Base-by-base conservation (phyloP, 2,888 invertebrate species). In the Aethes cnicana region DNA sequence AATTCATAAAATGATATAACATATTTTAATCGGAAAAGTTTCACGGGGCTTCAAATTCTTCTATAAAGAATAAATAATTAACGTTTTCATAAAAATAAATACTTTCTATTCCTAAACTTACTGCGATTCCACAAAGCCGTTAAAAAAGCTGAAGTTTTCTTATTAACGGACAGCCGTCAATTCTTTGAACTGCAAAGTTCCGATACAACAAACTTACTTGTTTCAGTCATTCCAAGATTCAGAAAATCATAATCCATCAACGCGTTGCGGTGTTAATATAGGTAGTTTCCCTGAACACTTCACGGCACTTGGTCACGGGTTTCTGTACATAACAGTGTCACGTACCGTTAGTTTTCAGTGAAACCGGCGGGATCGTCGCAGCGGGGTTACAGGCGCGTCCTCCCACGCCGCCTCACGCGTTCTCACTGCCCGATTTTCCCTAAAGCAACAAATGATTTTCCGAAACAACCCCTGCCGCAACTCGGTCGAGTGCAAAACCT, bases 401-500 rank as follows among this genome's bases (percentile, higher is more conserved):
- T 71, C 69, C 63, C 72, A 64, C 48, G 35, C 39, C 48, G 47
- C 42, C 41, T 47, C 47, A 49, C 54, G 52, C 61, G 46, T 46
- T 64, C 67, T 62, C 64, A 64, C 68, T 65, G 70, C 26, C 54
- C 25, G 74, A 63, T 81, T 81, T 83, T 75, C 81, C 75, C 69
- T 60, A 69, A 72, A 78, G 79, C 84, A 83, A 85, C 84, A 85
- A 81, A 84, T 84, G 84, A 82, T 83, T 81, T 81, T 75, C 82
- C 67, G 72, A 80, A 81, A 78, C 84, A 82, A 78, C 81, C 84
- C 82, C 77, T 66, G 69, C 64, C 69, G 69, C 76, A 83, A 84
- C 78, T 86, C 87, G 87, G 87, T 85, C 85, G 86, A 81, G 85
- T 81, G 84, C 77, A 75, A 77, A 88, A 87, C 87, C 88, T 88